Conservation (phyloP, 2,113 vertebrate genomes). For the Gadus chalcogrammus region DNA sequence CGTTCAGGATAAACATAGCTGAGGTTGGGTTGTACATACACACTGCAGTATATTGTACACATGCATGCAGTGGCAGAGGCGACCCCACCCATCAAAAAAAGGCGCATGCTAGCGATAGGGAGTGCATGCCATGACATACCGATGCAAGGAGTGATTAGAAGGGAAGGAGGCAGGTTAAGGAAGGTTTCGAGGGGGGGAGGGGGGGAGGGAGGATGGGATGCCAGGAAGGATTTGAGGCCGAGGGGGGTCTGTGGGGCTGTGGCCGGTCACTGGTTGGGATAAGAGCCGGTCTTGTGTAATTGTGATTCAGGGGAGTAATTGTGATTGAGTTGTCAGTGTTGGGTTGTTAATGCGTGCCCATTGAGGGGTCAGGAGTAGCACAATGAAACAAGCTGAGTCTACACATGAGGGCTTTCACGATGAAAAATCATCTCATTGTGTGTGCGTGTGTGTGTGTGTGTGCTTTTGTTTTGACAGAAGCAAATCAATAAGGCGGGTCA, state of each 20-base stretch:
- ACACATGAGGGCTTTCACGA: no score
- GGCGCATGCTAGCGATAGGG: constrained; percentile 54
- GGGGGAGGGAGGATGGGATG: constrained; percentile 37
- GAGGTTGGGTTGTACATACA: constrained; percentile 24
- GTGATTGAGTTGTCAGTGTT: background rate
- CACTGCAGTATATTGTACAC: constrained; percentile 35
- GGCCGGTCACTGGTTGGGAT: background rate
- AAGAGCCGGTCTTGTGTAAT: background rate
- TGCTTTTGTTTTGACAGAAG: constrained; percentile 13
- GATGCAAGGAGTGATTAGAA: constrained; percentile 58
- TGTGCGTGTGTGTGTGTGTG: constrained; percentile 2
- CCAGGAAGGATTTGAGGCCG: background rate
- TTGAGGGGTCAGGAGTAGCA: no score
- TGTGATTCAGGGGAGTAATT: background rate
- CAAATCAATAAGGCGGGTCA: constrained; percentile 31
- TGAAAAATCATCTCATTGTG: background rate
- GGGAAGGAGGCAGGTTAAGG: constrained; percentile 30
- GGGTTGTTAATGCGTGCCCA: background rate
- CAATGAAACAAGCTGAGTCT: no score
- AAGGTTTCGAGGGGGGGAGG: constrained; percentile 25
- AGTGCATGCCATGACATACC: constrained; percentile 60
- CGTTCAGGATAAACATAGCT: constrained; percentile 74
- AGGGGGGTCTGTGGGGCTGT: background rate
- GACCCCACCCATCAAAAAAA: constrained; percentile 36
- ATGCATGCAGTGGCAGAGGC: constrained; percentile 41